Evolutionary conservation across 2,113 vertebrate genomes (phyloP).

Genomic region (Labeo rohita): DNA sequence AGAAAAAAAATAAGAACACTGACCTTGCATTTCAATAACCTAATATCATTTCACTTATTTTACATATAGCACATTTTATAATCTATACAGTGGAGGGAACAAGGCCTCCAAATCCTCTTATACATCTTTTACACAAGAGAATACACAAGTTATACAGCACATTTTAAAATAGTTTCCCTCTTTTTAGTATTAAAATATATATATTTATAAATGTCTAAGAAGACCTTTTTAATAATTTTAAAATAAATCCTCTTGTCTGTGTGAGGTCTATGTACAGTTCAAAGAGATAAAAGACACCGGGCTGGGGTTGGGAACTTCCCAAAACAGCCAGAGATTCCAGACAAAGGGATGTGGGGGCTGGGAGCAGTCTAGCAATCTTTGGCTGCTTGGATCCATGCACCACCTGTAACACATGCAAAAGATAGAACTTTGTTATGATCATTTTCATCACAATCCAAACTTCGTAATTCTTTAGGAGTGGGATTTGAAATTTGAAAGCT

Average conservation of each 20-base stretch:
- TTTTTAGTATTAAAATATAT: constrained; percentile 87
- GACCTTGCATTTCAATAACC: constrained; percentile 80
- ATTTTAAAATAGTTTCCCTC: constrained; percentile 84
- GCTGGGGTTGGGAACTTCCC: constrained; percentile 56
- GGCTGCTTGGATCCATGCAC: constrained; percentile 74
- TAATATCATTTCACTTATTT: constrained; percentile 75
- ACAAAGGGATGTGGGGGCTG: constrained; percentile 50
- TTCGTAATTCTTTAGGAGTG: background rate
- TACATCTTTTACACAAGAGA: constrained; percentile 80
- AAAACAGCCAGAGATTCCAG: constrained; percentile 61
- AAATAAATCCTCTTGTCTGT: constrained; percentile 77
- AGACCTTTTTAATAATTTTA: constrained; percentile 71
- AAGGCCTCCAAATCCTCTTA: constrained; percentile 70
- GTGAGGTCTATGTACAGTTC: constrained; percentile 75
- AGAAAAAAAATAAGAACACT: constrained; percentile 72
- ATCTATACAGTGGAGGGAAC: constrained; percentile 73
- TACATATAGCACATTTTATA: constrained; percentile 78
- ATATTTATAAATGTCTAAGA: constrained; percentile 80
- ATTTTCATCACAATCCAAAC: background rate
- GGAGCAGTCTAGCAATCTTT: constrained; percentile 75
- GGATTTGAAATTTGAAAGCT: background rate
- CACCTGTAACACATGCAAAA: constrained; percentile 66
- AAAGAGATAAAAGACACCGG: constrained; percentile 63
- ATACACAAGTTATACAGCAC: constrained; percentile 84
- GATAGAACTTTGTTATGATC: constrained; percentile 43